These are phyloP conservation scores for Bombylius major DNA, from an alignment of 2,888 invertebrate genomes.

Conservation along the genomic window DNA sequence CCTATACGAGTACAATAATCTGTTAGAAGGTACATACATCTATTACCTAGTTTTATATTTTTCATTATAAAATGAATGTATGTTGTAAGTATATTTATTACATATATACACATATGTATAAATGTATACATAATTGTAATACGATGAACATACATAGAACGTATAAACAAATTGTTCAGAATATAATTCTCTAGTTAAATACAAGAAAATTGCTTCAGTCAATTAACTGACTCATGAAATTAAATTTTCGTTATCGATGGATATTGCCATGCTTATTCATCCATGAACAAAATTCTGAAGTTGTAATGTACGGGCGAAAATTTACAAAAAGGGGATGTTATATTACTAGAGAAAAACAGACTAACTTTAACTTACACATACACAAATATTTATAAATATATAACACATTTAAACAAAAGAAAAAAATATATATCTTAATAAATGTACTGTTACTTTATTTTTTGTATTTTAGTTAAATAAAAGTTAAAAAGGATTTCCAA, in stretches of 20 bases:
- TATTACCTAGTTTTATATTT: not conserved
- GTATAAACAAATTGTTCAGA: no score
- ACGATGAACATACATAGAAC: not conserved
- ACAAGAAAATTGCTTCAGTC: conserved; percentile 9
- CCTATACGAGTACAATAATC: not conserved
- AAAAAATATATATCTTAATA: no score
- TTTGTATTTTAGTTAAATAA: no score
- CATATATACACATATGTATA: not conserved
- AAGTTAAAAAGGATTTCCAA: no score
- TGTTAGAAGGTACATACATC: not conserved
- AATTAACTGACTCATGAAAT: conserved; percentile 12
- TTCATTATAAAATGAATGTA: not conserved
- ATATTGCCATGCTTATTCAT: conserved; percentile 1
- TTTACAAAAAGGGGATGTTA: no score
- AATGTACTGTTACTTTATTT: no score
- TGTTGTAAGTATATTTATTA: not conserved
- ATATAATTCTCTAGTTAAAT: conserved; percentile 3
- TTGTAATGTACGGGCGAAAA: not conserved
- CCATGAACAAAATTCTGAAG: not conserved
- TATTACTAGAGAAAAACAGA: no score
- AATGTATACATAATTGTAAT: not conserved
- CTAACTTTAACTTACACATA: no score
- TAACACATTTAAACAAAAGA: no score
- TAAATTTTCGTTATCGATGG: conserved; percentile 10
- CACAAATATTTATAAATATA: no score